These are phyloP conservation scores for Volucella zonaria DNA, from an alignment of 2,888 invertebrate species.

Conservation along the genomic window DNA sequence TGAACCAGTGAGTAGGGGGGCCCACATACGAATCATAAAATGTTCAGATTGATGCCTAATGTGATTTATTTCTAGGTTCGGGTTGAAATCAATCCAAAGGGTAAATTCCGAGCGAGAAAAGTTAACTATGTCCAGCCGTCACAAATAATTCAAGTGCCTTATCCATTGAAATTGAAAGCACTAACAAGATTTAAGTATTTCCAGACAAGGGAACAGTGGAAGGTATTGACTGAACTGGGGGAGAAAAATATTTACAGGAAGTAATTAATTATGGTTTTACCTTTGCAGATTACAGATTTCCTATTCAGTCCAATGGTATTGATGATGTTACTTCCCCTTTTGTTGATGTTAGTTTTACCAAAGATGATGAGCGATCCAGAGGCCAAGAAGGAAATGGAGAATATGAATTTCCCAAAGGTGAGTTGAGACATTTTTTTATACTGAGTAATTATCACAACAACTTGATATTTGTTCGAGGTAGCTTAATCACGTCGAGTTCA, in stretches of 20 bases:
- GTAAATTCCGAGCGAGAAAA: constrained; percentile 96
- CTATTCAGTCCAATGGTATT: constrained; percentile 98
- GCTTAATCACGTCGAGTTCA: no score
- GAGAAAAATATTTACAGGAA: not conserved
- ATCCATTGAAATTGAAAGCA: constrained; percentile 95
- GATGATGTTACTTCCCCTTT: constrained; percentile 97
- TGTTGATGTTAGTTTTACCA: constrained; percentile 95
- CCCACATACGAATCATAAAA: not conserved
- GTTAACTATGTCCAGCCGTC: constrained; percentile 97
- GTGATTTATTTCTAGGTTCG: constrained; percentile 82
- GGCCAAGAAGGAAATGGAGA: constrained; percentile 97
- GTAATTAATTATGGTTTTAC: not conserved
- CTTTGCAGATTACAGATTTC: constrained; percentile 91
- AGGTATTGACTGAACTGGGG: constrained; percentile 80
- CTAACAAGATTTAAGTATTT: constrained; percentile 93
- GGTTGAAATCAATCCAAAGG: constrained; percentile 98
- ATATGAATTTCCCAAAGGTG: constrained; percentile 86
- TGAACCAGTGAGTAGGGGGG: constrained; percentile 87
- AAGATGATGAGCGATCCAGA: constrained; percentile 99
- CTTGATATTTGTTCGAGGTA: no score
- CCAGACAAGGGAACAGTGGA: constrained; percentile 97
- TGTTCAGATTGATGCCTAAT: not conserved
- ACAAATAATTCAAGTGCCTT: constrained; percentile 94
- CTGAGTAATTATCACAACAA: no score
- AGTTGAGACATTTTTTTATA: constrained; percentile 6